A percentile compares a stretch with the other conserved stretches of the same genome.
phyloP scores from a whole-genome alignment of 2,797 vertebrate genomes.

The Squalus acanthias region DNA sequence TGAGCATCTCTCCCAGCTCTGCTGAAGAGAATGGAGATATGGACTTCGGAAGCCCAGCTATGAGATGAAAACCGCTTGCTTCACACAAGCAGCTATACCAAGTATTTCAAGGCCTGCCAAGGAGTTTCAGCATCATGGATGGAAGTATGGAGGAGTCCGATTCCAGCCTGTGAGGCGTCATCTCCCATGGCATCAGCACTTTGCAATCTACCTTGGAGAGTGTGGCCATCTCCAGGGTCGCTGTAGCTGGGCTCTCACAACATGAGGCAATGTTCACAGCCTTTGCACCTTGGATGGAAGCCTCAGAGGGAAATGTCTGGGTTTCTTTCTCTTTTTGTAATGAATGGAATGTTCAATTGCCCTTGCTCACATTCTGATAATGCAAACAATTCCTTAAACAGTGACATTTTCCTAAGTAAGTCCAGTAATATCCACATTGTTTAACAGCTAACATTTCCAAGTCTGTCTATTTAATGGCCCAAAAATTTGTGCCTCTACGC shows the following conservation, averaged over 20 bases:
- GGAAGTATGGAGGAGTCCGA: background rate
- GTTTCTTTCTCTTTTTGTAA: background rate
- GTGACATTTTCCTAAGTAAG: background rate
- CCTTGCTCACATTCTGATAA: background rate
- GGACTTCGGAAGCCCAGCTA: background rate
- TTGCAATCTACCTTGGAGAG: background rate
- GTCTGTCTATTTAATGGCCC: background rate
- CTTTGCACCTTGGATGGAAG: background rate
- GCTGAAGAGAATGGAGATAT: background rate
- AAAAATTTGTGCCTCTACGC: too few relatives aligned
- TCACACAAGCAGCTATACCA: too few relatives aligned
- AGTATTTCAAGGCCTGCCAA: too few relatives aligned
- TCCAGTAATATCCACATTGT: background rate
- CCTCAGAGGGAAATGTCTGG: background rate
- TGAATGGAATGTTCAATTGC: background rate
- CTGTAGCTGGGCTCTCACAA: background rate
- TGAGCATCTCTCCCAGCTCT: background rate
- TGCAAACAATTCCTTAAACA: background rate
- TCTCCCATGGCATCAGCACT: background rate
- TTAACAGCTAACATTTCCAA: background rate
- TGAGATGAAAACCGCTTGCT: too few relatives aligned
- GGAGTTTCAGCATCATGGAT: background rate
- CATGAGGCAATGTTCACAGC: background rate
- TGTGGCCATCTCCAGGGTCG: background rate
- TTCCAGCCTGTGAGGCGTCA: background rate